Conservation (phyloP, 2,888 invertebrate species). For the Scrobipalpa atriplicella region DNA sequence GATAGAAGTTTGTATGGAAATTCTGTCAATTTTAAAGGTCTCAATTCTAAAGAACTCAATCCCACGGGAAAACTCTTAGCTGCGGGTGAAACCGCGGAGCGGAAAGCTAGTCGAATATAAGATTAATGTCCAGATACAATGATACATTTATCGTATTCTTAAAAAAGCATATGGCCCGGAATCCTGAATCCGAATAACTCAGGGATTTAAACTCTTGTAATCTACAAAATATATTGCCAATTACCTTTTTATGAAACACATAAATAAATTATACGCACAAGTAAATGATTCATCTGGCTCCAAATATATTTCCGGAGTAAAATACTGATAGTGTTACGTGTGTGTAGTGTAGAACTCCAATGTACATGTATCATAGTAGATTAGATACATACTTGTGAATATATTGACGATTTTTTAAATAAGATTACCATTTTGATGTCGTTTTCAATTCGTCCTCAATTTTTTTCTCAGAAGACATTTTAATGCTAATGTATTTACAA, state of each 20-base stretch:
- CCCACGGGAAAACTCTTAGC: too few species aligned
- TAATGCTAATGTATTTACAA: constrained; percentile 30
- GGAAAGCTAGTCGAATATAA: too few species aligned
- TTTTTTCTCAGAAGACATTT: constrained; percentile 26
- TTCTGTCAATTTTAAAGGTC: too few species aligned
- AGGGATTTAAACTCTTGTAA: neutral
- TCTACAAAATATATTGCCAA: constrained; percentile 16
- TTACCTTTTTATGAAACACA: constrained; percentile 17
- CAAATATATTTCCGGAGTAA: constrained; percentile 11
- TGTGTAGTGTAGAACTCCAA: neutral
- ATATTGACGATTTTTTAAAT: constrained; percentile 2
- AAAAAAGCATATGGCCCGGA: neutral
- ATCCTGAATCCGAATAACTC: neutral
- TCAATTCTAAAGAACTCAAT: too few species aligned
- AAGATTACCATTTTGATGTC: constrained; percentile 11
- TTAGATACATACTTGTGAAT: neutral
- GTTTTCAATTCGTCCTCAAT: constrained; percentile 29
- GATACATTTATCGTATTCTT: too few species aligned
- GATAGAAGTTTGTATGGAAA: too few species aligned
- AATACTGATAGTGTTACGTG: constrained; percentile 11
- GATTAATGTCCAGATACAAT: too few species aligned
- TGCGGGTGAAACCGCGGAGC: too few species aligned
- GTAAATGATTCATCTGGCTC: constrained; percentile 28
- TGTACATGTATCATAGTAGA: neutral
- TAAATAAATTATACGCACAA: neutral